phyloP scores from a whole-genome alignment of 2,797 vertebrate species.

The Enteromius thamalakanensis region DNA sequence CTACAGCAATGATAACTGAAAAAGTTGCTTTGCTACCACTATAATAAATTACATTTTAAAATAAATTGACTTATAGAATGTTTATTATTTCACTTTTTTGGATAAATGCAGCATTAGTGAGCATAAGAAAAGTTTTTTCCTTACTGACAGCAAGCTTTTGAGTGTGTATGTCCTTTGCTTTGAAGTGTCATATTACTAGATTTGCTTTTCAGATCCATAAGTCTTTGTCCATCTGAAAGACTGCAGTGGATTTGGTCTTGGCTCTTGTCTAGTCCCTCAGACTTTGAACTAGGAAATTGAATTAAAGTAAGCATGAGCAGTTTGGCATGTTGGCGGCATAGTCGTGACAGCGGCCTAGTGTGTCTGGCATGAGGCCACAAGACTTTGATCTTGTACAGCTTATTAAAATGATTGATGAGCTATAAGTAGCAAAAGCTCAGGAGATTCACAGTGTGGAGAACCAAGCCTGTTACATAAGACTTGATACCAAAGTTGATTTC shows the following conservation, averaged over 20 bases:
- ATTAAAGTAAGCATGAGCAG: constrained; percentile 45
- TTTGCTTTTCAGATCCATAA: background rate
- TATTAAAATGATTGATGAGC: constrained; percentile 69
- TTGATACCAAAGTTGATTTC: background rate
- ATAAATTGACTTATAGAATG: background rate
- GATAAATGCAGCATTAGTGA: background rate
- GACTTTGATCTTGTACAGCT: constrained; percentile 71
- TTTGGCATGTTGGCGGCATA: constrained; percentile 55
- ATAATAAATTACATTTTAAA: background rate
- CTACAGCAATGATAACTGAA: background rate
- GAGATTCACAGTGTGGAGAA: constrained; percentile 60
- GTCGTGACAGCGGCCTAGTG: constrained; percentile 32
- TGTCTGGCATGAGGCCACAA: constrained; percentile 58
- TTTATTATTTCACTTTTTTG: too few relatives aligned
- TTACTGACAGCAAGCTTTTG: background rate
- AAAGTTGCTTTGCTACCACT: too few relatives aligned
- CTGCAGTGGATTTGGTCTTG: background rate
- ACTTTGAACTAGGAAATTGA: constrained; percentile 39
- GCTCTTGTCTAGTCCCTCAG: constrained; percentile 14
- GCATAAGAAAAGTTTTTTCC: background rate
- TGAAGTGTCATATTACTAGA: background rate
- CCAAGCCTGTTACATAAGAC: constrained; percentile 39
- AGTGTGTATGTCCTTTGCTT: background rate
- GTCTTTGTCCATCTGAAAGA: background rate
- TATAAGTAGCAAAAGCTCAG: constrained; percentile 69